Evolutionary conservation across 2,888 invertebrate species (phyloP), one percentile per base, ranked within the genome.

Genomic region (Andrena marginata): DNA sequence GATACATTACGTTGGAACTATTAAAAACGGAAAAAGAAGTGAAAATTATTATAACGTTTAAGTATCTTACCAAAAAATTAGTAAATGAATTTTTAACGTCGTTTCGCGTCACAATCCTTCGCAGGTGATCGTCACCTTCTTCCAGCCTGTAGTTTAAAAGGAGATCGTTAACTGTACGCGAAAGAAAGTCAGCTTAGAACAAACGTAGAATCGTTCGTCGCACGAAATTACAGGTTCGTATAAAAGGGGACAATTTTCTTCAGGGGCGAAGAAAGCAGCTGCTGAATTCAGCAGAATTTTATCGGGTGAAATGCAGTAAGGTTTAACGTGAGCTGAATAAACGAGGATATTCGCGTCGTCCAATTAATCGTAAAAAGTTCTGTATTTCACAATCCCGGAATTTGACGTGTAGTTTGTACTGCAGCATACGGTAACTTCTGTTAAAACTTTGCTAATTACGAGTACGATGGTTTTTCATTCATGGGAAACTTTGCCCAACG

Each of bases 381-480:
- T 29, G 29, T 51, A 68, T 62, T 74, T 16, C 7, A 16, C 62
- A 68, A 60, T 35, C 20, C 23, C 1, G 33, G 51, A 72, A 62
- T 49, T 51, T 29, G 13, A 33, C 42, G 59, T 16, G 42, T 42
- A 42, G 42, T 60, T 48, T 42, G 42, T 31, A 59, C 56, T 23
- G n/a, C 59, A 5, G 49, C 59, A 26, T 51, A 31, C 4, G 13
- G 62, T 42, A 48, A 51, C 49, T 23, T 23, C 23, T 48, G 4
- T 42, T 23, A 23, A 33, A 71, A 71, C 48, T 56, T 77, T 33
- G 20, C 26, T 65, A 65, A 23, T 65, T 71, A 77, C 31, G 16
- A 33, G 31, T 33, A n/a, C 35, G 23, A 65, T 42, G 16, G 5
- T 42, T 42, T 42, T 42, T 42, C 48, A 56, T 77, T 26, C 49